Evolutionary conservation across 2,888 invertebrate species (phyloP), one percentile per base, ranked within the genome.

Genomic region (Campoplex capitator): DNA sequence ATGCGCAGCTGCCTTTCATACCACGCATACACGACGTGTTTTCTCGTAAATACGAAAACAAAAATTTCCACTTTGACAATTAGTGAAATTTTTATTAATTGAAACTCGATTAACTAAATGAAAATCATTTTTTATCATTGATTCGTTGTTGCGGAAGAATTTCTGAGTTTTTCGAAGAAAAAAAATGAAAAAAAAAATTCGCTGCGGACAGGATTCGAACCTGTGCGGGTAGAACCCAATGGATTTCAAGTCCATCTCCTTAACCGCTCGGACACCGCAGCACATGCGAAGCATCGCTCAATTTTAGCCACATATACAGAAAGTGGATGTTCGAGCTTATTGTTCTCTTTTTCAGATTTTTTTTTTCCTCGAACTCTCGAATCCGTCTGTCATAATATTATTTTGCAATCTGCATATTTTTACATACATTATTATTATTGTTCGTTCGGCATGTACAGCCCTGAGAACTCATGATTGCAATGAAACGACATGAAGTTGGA

Each of bases 221-320:
- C 94, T 94, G 93, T 92, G 93, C 94, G 93, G 94, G 93, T 93
- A 93, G 90, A 94, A 93, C 93, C 94, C 94, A 94, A 93, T 94
- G 93, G 94, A 94, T 94, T 94, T 94, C 94, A 94, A 94, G 93
- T 94, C 94, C 93, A 94, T 93, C 94, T 94, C 94, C 94, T 94
- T 94, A 94, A 94, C 94, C 94, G 92, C 94, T 94, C 94, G 94
- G 94, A 94, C 94, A 94, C 94, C 94, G 94, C 94, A 94, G 94
- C 94, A 83, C 83, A 83, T 76, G 62, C 58, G 56, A 56, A 7
- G n/a, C 0, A 23, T 0, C 7, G 42, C 9, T 42, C 68, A 58
- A 70, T 68, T 79, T 54, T 3, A 56, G 70, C 35, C n/a, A 23
- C 11, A 68, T 56, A 18, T 1, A 56, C 0, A n/a, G 23, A 67